Conservation (phyloP, 2,888 invertebrate species). For the Rhingia campestris region DNA sequence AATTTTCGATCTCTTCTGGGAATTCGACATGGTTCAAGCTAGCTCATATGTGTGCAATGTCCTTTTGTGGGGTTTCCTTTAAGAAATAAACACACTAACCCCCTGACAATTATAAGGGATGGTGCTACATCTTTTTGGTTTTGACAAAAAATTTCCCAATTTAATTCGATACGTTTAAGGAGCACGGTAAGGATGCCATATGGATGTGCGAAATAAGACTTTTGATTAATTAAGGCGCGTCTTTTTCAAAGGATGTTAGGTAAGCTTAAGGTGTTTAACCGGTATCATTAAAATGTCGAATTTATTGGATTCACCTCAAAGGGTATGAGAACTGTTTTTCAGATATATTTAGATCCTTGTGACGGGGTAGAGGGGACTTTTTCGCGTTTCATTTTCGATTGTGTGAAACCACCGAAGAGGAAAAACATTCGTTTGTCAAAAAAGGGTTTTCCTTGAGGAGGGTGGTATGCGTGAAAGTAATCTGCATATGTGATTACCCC, state of each 20-base stretch:
- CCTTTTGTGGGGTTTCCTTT: constrained; percentile 23
- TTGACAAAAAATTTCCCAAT: constrained; percentile 44
- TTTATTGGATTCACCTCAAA: constrained; percentile 72
- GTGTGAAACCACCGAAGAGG: constrained; percentile 71
- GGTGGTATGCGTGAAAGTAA: constrained; percentile 64
- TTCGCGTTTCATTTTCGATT: constrained; percentile 28
- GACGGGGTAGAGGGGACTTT: constrained; percentile 2
- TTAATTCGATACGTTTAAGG: constrained; percentile 62
- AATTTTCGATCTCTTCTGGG: constrained; percentile 69
- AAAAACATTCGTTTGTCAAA: constrained; percentile 64
- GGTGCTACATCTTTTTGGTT: constrained; percentile 51
- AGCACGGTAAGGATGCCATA: constrained; percentile 28
- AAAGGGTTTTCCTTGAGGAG: constrained; percentile 57
- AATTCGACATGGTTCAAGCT: constrained; percentile 61
- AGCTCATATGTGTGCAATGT: constrained; percentile 57
- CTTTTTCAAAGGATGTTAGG: constrained; percentile 46
- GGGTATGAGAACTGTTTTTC: constrained; percentile 34
- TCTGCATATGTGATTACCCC: constrained; percentile 73
- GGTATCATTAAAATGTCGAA: constrained; percentile 68
- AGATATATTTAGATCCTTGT: constrained; percentile 19
- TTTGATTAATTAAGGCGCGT: constrained; percentile 71
- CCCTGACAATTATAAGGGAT: constrained; percentile 11
- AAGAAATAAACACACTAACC: constrained; percentile 24
- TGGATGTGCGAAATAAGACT: constrained; percentile 54
- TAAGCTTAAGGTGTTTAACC: constrained; percentile 46